Percentiles rank a stretch among this genome's conserved stretches.
Conservation (phyloP, 2,888 invertebrate genomes). For the Aquatica leii region DNA sequence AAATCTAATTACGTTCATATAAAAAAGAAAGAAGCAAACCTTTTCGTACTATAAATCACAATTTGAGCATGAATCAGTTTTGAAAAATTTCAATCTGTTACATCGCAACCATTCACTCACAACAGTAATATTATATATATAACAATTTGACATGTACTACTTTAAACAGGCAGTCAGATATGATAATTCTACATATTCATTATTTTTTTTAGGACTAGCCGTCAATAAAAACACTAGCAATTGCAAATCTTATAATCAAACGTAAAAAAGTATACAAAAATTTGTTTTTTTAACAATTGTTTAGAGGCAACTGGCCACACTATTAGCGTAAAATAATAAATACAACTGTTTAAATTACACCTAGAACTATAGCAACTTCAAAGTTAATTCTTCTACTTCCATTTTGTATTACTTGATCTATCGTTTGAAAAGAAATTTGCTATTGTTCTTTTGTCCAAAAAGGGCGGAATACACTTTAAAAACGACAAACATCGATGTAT, state of each 20-base stretch:
- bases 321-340: constrained; percentile 23
- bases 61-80: constrained; percentile 37
- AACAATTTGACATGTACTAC: constrained; percentile 40
- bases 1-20: constrained; percentile 44
- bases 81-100: constrained; percentile 9
- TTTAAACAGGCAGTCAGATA: constrained; percentile 52
- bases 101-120: constrained; percentile 8
- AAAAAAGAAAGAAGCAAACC: constrained; percentile 37
- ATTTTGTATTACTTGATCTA: constrained; percentile 15
- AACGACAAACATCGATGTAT: constrained; percentile 48
- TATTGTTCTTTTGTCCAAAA: constrained; percentile 35
- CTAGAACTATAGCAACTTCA: constrained; percentile 14
- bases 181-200: constrained; percentile 48
- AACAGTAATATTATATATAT: constrained; percentile 17
- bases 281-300: constrained; percentile 24
- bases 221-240: constrained; percentile 41
- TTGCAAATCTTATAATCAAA: constrained; percentile 39
- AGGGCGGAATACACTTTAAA: constrained; percentile 44
- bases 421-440: constrained; percentile 21
- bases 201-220: constrained; percentile 49
- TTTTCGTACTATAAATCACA: constrained; percentile 43
- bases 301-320: constrained; percentile 25
- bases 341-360: constrained; percentile 12
- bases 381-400: constrained; percentile 9
- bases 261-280: constrained; percentile 25